Evolutionary conservation across 2,113 vertebrate species (phyloP), one percentile per base, ranked within the genome.

Genomic region (Cynoglossus semilaevis): DNA sequence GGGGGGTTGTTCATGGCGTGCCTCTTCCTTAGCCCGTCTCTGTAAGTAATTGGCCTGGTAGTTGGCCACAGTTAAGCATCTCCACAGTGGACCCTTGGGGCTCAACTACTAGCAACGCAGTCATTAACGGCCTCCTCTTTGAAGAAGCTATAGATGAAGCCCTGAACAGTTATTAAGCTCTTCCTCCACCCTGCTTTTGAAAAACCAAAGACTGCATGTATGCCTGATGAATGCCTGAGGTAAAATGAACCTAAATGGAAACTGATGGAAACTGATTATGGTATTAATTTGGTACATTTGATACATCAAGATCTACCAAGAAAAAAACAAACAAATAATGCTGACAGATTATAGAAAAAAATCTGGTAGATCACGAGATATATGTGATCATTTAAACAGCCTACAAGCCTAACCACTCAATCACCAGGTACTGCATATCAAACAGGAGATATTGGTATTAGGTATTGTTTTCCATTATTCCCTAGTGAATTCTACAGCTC

Each of bases 51-150:
- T 75, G 77, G 74, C 52, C 49, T 36, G 72, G 63, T 74, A 60
- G 78, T 77, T 72, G 70, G 70, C 68, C 76, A 64, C 61, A 76
- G 68, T 70, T 76, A 63, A 74, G 72, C 63, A 75, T 64, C 81
- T 74, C 73, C 40, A 64, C 55, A 70, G 61, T 13, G 38, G 47
- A 70, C 71, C 81, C 75, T 10, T 50, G 68, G 80, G 77, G 66
- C 60, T 50, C 44, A 70, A 72, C 74, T 52, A 41, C 71, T 8
- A 60, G 59, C 74, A 60, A 52, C 61, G 14, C 17, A 72, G 62
- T 74, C 78, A 81, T 81, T 85, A 79, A 55, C 15, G 18, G 16
- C 19, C 43, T 72, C 51, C 58, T 29, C 67, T 84, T 78, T 83
- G 78, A 84, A 83, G 76, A 71, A 8, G 40, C 58, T 57, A 51